A percentile compares a stretch with the other conserved stretches of the same genome.
Evolutionary conservation across 2,888 invertebrate genomes (phyloP).

Genomic region (Callinectes sapidus): DNA sequence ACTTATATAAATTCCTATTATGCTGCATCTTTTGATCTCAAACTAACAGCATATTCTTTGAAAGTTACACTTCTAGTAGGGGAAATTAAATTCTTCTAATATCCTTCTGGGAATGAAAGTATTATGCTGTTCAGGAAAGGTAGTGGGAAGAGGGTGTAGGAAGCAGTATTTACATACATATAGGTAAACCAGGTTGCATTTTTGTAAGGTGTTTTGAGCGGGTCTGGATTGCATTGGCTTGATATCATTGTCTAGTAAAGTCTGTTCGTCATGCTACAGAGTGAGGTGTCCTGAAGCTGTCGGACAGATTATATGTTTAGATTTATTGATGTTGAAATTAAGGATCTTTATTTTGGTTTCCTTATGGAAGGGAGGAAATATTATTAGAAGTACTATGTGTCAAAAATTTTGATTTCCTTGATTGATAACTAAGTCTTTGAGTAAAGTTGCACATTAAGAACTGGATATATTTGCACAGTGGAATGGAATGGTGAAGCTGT

Average conservation of each 20-base stretch:
- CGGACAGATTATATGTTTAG: background rate
- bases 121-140: background rate
- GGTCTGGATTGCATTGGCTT: background rate
- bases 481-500: background rate
- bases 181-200: background rate
- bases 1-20: background rate
- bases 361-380: background rate
- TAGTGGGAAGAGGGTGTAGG: background rate
- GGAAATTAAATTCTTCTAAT: background rate
- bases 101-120: background rate
- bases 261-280: background rate
- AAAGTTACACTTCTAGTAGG: too few relatives aligned
- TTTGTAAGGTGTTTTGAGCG: background rate
- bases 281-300: background rate
- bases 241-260: slow-evolving; percentile 3
- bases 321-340: slow-evolving; percentile 17
- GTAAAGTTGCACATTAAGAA: background rate
- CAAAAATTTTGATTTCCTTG: background rate
- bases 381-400: background rate
- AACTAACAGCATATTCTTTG: background rate
- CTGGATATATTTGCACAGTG: slow-evolving; percentile 24
- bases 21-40: background rate
- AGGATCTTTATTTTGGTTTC: background rate
- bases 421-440: background rate
- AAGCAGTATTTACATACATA: background rate